Evolutionary conservation across 2,113 vertebrate species (phyloP), one percentile per base, ranked within the genome.

Genomic region (Archilochus colubris): DNA sequence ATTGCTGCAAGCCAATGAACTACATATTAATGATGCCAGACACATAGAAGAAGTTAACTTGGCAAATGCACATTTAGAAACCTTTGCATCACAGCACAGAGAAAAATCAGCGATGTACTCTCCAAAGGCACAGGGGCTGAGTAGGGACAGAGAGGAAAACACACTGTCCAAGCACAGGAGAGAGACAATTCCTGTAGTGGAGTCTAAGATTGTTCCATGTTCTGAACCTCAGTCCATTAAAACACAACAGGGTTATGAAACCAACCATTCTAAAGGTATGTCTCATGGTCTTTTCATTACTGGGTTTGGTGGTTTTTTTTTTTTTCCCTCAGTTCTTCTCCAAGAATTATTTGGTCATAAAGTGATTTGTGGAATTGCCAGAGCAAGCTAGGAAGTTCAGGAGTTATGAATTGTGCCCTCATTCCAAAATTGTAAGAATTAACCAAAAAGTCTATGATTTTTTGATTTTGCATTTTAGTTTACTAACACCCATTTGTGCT

Each of bases 261-360:
- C 76, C 57, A 96, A 94, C 70, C 10, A 23, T 76, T 54, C 95
- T 82, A 97, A 97, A 97, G 98, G 98, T 98, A 98, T 2, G 92
- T 88, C 28, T 31, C 3, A 0, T 15, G 5, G 10, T 72, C 43
- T 76, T 54, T n/a, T 58, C 1, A 1, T 59, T 85, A 54, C 14
- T 40, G 28, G 7, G 3, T 59, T 89, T 79, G 28, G 4, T 61
- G 10, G 7, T 33, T 33, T 33, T 7, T 25, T 69, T 68, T 61
- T 64, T n/a, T n/a, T n/a, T n/a, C n/a, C 9, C 10, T 48, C 1
- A 7, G 19, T 62, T 87, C 27, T 77, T 85, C 8, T 62, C 1
- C 63, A 40, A 62, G 7, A 19, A 36, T 23, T 74, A 6, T n/a
- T 80, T 50, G 21, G 10, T 80, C 16, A 23, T 61, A 1, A 75